phyloP scores from a whole-genome alignment of 2,888 invertebrate genomes.

The Pristionchus arcanus region DNA sequence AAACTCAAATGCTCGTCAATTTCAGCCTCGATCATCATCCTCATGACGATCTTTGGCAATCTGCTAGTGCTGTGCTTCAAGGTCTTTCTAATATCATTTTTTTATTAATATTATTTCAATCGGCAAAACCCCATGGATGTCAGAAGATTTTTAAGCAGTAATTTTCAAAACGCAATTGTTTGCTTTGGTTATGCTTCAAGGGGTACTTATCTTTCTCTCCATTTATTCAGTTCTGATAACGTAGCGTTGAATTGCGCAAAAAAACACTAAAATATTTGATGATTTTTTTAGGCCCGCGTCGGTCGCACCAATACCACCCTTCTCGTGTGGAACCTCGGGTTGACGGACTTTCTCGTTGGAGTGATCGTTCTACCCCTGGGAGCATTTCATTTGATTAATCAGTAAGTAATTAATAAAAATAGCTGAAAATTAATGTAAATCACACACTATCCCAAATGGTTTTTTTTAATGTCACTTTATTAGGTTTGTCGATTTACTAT shows the following conservation, averaged over 20 bases:
- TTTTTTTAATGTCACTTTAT: no score
- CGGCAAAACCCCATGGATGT: neutral
- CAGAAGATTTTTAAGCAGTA: neutral
- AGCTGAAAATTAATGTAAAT: no score
- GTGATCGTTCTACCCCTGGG: slow-evolving; percentile 79
- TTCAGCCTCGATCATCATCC: slow-evolving; percentile 77
- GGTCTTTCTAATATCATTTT: slow-evolving; percentile 43
- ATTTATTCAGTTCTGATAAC: no score
- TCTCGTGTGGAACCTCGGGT: slow-evolving; percentile 79
- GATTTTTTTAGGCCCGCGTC: slow-evolving; percentile 69
- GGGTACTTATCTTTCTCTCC: no score
- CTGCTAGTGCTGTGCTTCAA: slow-evolving; percentile 79
- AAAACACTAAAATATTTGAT: neutral
- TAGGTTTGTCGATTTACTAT: no score
- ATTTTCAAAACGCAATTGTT: no score
- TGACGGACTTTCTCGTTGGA: slow-evolving; percentile 79
- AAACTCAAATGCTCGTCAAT: slow-evolving; percentile 62
- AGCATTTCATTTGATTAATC: slow-evolving; percentile 74
- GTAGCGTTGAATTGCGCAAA: neutral
- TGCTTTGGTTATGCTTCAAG: no score
- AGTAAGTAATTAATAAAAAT: no score
- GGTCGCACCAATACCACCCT: slow-evolving; percentile 79
- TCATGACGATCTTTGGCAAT: slow-evolving; percentile 78
- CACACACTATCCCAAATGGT: no score
- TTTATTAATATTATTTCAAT: neutral